These are phyloP conservation scores for Antitype chi DNA, from an alignment of 2,888 invertebrate genomes.

Conservation along the genomic window DNA sequence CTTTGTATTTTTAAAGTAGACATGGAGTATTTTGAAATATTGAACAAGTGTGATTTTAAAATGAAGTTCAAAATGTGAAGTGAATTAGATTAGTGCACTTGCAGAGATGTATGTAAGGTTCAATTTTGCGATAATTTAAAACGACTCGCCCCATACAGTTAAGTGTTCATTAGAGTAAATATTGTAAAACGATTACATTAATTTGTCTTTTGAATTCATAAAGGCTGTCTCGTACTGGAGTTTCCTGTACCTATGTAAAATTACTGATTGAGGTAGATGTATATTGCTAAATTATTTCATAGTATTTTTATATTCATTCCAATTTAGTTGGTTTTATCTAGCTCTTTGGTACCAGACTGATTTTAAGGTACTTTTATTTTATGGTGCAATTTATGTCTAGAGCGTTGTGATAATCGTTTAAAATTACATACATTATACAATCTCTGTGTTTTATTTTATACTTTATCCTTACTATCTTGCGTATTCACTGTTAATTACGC, in stretches of 20 bases:
- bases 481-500: not conserved
- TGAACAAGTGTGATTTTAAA: constrained; percentile 84
- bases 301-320: constrained; percentile 90
- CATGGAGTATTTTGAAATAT: constrained; percentile 73
- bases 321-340: constrained; percentile 86
- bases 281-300: constrained; percentile 90
- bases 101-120: constrained; percentile 83
- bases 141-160: constrained; percentile 83
- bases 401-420: constrained; percentile 91
- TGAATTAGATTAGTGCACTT: constrained; percentile 81
- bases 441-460: constrained; percentile 67
- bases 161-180: constrained; percentile 90
- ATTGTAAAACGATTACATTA: constrained; percentile 84
- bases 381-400: constrained; percentile 91
- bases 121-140: constrained; percentile 85
- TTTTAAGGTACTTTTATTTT: constrained; percentile 90
- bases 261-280: constrained; percentile 83
- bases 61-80: constrained; percentile 85
- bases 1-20: constrained; percentile 80
- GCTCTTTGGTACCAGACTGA: constrained; percentile 90
- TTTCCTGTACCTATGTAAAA: constrained; percentile 81
- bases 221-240: constrained; percentile 87
- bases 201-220: constrained; percentile 81
- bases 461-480: not conserved
- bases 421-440: constrained; percentile 89